phyloP scores from a whole-genome alignment of 1,140 invertebrate genomes.

The Aethina tumida region DNA sequence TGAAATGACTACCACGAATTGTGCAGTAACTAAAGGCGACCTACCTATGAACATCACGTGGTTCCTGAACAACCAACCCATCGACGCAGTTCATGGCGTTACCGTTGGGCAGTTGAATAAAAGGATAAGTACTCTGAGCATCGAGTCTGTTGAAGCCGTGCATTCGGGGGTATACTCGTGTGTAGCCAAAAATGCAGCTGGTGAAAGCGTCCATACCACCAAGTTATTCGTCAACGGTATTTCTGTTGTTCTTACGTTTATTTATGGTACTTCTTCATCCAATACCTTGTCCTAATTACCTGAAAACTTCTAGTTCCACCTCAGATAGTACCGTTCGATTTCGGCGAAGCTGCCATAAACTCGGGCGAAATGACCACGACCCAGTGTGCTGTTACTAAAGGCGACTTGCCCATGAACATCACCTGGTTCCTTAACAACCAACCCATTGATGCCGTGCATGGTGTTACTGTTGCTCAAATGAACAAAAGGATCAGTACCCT shows the following conservation, averaged over 20 bases:
- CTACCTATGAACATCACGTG: conserved; percentile 61
- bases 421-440: conserved; percentile 33
- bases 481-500: conserved; percentile 45
- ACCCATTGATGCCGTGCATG: conserved; percentile 9
- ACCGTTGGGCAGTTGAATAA: conserved; percentile 40
- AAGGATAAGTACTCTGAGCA: conserved; percentile 46
- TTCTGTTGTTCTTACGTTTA: conserved; percentile 44
- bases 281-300: conserved; percentile 55
- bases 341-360: conserved; percentile 58
- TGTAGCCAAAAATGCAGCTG: conserved; percentile 44
- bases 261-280: conserved; percentile 45
- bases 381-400: conserved; percentile 54
- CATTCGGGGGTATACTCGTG: conserved; percentile 52
- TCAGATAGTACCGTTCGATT: conserved; percentile 61
- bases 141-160: conserved; percentile 41
- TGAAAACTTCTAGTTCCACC: conserved; percentile 53
- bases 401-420: conserved; percentile 55
- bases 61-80: conserved; percentile 47
- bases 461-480: conserved; percentile 36
- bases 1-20: conserved; percentile 57
- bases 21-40: conserved; percentile 66
- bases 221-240: conserved; percentile 49
- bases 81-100: conserved; percentile 29
- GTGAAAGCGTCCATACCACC: conserved; percentile 38
- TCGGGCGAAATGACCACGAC: conserved; percentile 52